These are phyloP conservation scores for Upupa epops DNA, from an alignment of 2,113 vertebrate genomes.

Conservation along the genomic window DNA sequence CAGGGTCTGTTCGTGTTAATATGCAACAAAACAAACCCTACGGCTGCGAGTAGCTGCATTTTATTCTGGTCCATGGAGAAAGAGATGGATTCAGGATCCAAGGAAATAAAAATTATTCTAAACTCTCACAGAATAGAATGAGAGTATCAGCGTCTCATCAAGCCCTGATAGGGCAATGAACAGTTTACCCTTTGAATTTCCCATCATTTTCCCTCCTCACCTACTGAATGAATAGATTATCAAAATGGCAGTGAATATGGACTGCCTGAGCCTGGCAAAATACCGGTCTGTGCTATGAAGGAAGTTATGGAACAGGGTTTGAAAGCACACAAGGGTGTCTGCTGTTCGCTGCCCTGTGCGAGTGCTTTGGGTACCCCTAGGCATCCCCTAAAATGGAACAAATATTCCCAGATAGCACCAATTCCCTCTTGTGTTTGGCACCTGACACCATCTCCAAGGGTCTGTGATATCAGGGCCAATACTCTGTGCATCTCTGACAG, in stretches of 20 bases:
- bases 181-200: not conserved
- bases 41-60: not conserved
- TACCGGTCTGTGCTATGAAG: not conserved
- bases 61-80: not conserved
- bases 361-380: not conserved
- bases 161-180: not conserved
- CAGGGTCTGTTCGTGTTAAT: not conserved
- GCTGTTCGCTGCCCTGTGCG: rapidly evolving
- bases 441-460: not conserved
- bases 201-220: not conserved
- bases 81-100: not conserved
- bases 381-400: not conserved
- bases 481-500: not conserved
- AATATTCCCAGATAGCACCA: not conserved
- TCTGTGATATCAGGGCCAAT: not conserved
- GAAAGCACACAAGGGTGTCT: not conserved
- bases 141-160: not conserved
- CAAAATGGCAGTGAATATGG: not conserved
- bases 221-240: not conserved
- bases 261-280: not conserved
- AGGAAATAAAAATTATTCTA: not conserved
- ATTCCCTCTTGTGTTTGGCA: not conserved
- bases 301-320: not conserved
- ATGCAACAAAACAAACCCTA: conserved; percentile 2
- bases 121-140: not conserved